Evolutionary conservation across 2,797 vertebrate genomes (phyloP).

Genomic region (Syndactyla subalaris): DNA sequence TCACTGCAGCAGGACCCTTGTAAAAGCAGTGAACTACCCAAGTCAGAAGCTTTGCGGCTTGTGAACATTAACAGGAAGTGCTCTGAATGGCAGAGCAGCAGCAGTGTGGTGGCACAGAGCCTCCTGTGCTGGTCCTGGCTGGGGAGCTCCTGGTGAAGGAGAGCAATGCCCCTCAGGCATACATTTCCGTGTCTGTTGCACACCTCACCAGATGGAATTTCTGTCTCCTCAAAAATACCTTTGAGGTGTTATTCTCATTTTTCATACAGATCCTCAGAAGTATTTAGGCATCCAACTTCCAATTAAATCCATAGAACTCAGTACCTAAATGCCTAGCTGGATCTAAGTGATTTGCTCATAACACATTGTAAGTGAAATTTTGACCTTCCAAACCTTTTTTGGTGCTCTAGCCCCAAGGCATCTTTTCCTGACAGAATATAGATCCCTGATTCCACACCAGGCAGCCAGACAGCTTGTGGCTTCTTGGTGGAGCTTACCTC

Average conservation of each 20-base stretch:
- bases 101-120: accelerated
- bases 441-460: accelerated
- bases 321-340: not conserved
- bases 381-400: not conserved
- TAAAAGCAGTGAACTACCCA: accelerated
- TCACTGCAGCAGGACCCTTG: not conserved
- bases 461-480: not conserved
- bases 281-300: not conserved
- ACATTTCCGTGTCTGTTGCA: not conserved
- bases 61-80: not conserved
- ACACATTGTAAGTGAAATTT: not conserved
- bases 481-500: not conserved
- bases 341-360: not conserved
- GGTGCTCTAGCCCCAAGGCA: accelerated
- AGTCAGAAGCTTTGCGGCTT: not conserved
- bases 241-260: not conserved
- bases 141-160: not conserved
- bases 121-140: not conserved
- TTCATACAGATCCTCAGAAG: not conserved
- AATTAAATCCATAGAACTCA: not conserved
- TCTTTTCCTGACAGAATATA: not conserved
- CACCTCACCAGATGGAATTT: not conserved
- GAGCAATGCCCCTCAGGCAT: not conserved
- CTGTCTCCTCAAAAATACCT: not conserved
- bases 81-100: not conserved